phyloP scores from a whole-genome alignment of 2,888 invertebrate genomes.

The Oxycera nigricornis region DNA sequence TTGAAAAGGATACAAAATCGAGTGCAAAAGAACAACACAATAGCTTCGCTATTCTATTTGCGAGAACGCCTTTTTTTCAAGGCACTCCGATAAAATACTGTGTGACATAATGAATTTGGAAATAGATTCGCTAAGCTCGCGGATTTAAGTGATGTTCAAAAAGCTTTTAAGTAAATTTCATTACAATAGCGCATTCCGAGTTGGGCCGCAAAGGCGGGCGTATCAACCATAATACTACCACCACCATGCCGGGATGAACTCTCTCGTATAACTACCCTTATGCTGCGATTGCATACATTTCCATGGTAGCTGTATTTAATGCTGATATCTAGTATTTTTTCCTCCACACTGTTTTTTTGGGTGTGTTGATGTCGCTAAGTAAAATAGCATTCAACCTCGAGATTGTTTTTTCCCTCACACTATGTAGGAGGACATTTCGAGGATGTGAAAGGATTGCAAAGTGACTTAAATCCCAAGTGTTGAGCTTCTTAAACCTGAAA shows the following conservation, averaged over 20 bases:
- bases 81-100: constrained; percentile 19
- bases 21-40: neutral
- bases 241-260: neutral
- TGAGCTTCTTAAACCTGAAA: constrained; percentile 37
- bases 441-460: constrained; percentile 38
- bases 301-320: constrained; percentile 21
- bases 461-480: constrained; percentile 36
- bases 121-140: constrained; percentile 41
- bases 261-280: constrained; percentile 5
- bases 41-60: too few species aligned
- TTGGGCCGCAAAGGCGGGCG: neutral
- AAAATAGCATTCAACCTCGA: constrained; percentile 27
- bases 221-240: constrained; percentile 26
- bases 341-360: neutral
- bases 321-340: constrained; percentile 28
- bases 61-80: neutral
- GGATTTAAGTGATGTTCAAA: constrained; percentile 44
- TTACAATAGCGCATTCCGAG: constrained; percentile 31
- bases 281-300: constrained; percentile 25
- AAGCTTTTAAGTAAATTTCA: constrained; percentile 46
- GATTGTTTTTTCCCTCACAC: constrained; percentile 28
- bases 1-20: neutral
- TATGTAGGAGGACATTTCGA: constrained; percentile 29
- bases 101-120: constrained; percentile 38
- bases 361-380: neutral